These are phyloP conservation scores for Vesta saturnalis DNA, from an alignment of 2,888 invertebrate species.

Conservation along the genomic window DNA sequence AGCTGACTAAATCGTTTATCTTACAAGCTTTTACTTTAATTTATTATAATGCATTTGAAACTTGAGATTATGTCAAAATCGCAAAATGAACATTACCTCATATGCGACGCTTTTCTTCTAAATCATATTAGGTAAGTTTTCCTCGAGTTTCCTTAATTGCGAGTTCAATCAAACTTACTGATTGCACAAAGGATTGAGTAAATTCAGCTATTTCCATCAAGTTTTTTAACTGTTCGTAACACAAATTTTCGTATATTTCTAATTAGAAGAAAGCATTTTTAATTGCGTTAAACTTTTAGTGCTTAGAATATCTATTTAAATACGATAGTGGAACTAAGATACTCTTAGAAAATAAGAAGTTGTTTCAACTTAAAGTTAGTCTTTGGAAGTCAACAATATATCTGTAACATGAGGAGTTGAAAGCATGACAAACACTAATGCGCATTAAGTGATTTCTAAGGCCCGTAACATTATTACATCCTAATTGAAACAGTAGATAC, in stretches of 20 bases:
- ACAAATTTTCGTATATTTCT: background rate
- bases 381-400: constrained; percentile 34
- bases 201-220: background rate
- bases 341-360: constrained; percentile 3
- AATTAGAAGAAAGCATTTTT: background rate
- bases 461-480: constrained; percentile 35
- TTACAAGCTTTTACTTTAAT: background rate
- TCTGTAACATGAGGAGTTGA: constrained; percentile 36
- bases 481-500: constrained; percentile 39
- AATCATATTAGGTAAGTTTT: background rate
- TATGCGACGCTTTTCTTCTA: constrained; percentile 1
- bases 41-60: background rate
- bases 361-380: constrained; percentile 6
- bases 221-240: background rate
- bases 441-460: constrained; percentile 38
- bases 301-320: constrained; percentile 5
- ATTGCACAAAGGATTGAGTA: constrained; percentile 1
- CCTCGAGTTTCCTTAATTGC: background rate
- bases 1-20: background rate
- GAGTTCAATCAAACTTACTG: background rate
- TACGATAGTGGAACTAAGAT: background rate
- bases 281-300: background rate
- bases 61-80: background rate
- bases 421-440: constrained; percentile 40
- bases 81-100: too few relatives aligned